A percentile compares a stretch with the other conserved stretches of the same genome.
Evolutionary conservation across 2,797 vertebrate genomes (phyloP).

Genomic region (Liasis olivaceus): DNA sequence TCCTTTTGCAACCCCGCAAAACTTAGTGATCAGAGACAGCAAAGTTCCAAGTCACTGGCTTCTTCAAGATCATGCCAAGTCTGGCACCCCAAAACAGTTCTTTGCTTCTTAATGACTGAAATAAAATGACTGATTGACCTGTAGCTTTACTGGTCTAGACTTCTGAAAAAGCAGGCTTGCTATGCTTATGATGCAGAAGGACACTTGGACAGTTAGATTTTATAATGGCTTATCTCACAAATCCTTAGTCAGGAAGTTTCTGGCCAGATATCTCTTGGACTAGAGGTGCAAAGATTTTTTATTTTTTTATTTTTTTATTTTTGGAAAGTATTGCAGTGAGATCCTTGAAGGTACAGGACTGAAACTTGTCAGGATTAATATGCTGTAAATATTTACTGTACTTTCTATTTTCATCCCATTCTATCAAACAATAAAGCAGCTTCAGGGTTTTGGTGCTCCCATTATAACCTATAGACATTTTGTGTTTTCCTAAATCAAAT

Average conservation of each 20-base stretch:
- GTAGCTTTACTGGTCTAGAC: background rate
- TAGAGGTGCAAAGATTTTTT: too few species aligned
- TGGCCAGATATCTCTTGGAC: background rate
- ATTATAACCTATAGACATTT: background rate
- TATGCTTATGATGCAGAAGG: background rate
- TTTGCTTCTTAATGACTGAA: background rate
- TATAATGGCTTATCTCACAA: background rate
- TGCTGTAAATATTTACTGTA: background rate
- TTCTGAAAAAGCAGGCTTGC: background rate
- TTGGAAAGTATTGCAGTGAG: too few species aligned
- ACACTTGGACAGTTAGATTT: background rate
- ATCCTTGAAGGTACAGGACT: background rate
- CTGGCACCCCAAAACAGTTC: background rate
- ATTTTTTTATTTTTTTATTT: too few species aligned
- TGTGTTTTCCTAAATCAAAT: background rate
- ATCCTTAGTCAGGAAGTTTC: background rate
- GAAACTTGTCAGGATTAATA: background rate
- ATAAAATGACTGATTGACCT: background rate
- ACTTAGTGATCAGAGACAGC: too few species aligned
- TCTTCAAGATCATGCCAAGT: background rate
- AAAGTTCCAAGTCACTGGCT: background rate
- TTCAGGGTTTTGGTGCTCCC: background rate
- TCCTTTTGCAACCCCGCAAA: too few species aligned
- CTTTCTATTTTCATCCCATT: background rate
- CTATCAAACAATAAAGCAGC: background rate